phyloP scores from a whole-genome alignment of 2,888 invertebrate species.

The Chironomus riparius region DNA sequence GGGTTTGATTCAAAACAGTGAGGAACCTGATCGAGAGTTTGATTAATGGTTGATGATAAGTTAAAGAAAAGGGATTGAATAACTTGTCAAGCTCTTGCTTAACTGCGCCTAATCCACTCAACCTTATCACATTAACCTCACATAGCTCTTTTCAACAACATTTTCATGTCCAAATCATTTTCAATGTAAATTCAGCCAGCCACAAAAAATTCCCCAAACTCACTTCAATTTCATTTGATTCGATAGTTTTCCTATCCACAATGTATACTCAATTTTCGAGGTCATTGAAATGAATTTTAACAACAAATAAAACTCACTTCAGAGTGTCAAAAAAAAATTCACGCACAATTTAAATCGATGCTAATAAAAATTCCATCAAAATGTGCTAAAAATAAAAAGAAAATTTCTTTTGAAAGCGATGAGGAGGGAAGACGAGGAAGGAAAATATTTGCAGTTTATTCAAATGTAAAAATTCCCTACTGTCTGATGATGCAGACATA shows the following conservation, averaged over 20 bases:
- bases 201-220: background rate
- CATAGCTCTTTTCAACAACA: too few relatives aligned
- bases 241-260: too few relatives aligned
- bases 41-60: too few relatives aligned
- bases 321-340: background rate
- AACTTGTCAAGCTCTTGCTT: too few relatives aligned
- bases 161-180: background rate
- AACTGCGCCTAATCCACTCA: too few relatives aligned
- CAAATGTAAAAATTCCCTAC: background rate
- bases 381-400: background rate
- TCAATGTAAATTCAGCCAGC: background rate
- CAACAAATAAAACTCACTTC: background rate
- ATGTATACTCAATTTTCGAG: background rate
- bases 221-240: too few relatives aligned
- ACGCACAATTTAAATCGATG: background rate
- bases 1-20: too few relatives aligned
- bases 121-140: too few relatives aligned
- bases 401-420: background rate
- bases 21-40: too few relatives aligned
- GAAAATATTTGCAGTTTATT: background rate
- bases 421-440: background rate
- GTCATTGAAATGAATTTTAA: background rate
- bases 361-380: background rate
- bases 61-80: too few relatives aligned
- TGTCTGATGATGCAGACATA: conserved; percentile 7